phyloP scores from a whole-genome alignment of 2,113 vertebrate species.

The Nothoprocta perdicaria region DNA sequence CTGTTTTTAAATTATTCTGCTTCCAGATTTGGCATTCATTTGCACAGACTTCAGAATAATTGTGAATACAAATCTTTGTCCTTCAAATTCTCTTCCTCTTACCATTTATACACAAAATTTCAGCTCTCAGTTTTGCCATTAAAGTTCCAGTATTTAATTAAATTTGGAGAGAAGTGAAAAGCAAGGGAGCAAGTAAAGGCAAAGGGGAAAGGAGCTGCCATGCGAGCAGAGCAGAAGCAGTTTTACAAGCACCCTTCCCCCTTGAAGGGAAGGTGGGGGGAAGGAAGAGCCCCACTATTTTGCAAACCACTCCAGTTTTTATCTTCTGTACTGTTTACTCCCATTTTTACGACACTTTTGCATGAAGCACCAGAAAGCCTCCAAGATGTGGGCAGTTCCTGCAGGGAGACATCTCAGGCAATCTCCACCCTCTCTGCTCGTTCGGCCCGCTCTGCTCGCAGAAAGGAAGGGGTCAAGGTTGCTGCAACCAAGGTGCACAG shows the following conservation, averaged over 20 bases:
- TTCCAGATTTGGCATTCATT: neutral
- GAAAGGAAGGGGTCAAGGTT: neutral
- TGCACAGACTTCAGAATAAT: slow-evolving; percentile 35
- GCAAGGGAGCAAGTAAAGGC: neutral
- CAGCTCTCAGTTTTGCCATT: slow-evolving; percentile 12
- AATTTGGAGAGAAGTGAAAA: neutral
- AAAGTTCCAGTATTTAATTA: neutral
- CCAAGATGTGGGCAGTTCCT: neutral
- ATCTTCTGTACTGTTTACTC: neutral
- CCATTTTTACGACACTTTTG: neutral
- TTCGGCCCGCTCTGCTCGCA: neutral
- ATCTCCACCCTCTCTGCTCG: no score
- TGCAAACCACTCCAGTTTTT: neutral
- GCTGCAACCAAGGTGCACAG: neutral
- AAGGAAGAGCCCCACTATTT: neutral
- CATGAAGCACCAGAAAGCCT: neutral
- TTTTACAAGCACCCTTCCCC: neutral
- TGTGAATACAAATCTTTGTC: slow-evolving; percentile 30
- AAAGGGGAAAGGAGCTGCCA: accelerated
- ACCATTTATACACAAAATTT: slow-evolving; percentile 6
- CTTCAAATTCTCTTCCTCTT: slow-evolving; percentile 17
- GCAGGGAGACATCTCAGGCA: neutral
- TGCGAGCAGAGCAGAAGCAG: accelerated
- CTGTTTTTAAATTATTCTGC: neutral
- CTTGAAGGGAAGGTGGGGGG: neutral